Evolutionary conservation across 1,140 invertebrate species (phyloP), one percentile per base, ranked within the genome.

Genomic region (Hormaphis cornu): DNA sequence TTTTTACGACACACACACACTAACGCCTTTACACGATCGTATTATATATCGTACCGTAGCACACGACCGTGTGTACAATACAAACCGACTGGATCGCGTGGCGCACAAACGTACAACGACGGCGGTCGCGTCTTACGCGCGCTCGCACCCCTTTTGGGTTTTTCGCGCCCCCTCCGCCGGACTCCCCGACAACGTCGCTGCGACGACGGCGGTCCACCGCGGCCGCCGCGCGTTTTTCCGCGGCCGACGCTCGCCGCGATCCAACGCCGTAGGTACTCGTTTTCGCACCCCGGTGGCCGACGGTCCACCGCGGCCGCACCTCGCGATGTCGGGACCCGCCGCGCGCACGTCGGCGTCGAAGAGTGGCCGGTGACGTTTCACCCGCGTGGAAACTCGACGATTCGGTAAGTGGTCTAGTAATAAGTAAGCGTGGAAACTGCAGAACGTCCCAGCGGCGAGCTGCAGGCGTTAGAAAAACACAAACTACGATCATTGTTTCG

Each of bases 191-290:
- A 6, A 26, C 46, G 26, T n/a, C 24, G 16, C n/a, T n/a, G n/a
- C n/a, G 22, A 20, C 40, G 40, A 16, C 4, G 14, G 40, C 40
- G 40, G 14, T 30, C 26, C 50, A 24, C 50, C 56, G 24, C 16
- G 8, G 56, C 8, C 20, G 53, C 18, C 24, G 28, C 33, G 54
- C 54, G 54, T 40, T 40, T 59, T 28, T 42, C 9, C 20, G 28
- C 42, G 16, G n/a, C 24, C 42, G 28, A 2, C 40, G 26, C 9
- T 18, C 61, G n/a, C 26, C 26, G 22, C 46, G n/a, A n/a, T n/a
- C n/a, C 20, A 26, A 24, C 26, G 50, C 50, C 40, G 40, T 6
- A 37, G 18, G 26, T 66, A 66, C 61, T 66, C 61, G 61, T 26
- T 66, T 66, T 66, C 20, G 61, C 44, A 66, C 44, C 61, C 16